phyloP scores from a whole-genome alignment of 2,888 invertebrate genomes.

The Pseudanteris insignis region DNA sequence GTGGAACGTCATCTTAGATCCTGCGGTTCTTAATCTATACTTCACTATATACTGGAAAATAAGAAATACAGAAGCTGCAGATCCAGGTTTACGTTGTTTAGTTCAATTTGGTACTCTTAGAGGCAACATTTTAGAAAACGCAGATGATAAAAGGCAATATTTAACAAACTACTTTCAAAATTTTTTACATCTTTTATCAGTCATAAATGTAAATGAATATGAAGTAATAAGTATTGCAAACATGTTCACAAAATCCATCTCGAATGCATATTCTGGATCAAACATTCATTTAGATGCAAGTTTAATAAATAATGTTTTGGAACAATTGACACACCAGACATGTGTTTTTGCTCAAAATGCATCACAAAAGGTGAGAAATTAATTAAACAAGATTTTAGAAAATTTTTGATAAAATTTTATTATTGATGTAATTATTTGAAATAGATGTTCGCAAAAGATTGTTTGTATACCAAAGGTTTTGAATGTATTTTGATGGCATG shows the following conservation, averaged over 20 bases:
- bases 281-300: slow-evolving; percentile 67
- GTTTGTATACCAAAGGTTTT: slow-evolving; percentile 74
- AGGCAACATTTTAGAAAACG: slow-evolving; percentile 69
- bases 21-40: slow-evolving; percentile 79
- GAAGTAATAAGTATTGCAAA: slow-evolving; percentile 77
- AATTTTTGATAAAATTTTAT: no score
- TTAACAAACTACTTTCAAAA: slow-evolving; percentile 71
- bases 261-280: slow-evolving; percentile 58
- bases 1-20: slow-evolving; percentile 80
- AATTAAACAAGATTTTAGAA: slow-evolving; percentile 5
- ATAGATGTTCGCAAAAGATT: slow-evolving; percentile 68
- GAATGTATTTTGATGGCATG: slow-evolving; percentile 77
- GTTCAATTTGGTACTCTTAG: slow-evolving; percentile 80
- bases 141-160: slow-evolving; percentile 69
- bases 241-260: slow-evolving; percentile 71
- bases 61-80: slow-evolving; percentile 77
- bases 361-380: slow-evolving; percentile 69
- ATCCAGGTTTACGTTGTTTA: slow-evolving; percentile 82
- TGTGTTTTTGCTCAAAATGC: slow-evolving; percentile 74
- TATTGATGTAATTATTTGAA: no score
- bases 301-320: no score
- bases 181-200: slow-evolving; percentile 72
- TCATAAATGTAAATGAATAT: slow-evolving; percentile 71
- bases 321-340: slow-evolving; percentile 73
- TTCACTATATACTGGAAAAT: slow-evolving; percentile 87